Percentiles rank a stretch among this genome's conserved stretches.
These are phyloP conservation scores for Drosophila bocqueti DNA, from an alignment of 1,140 invertebrate genomes.

Conservation along the genomic window DNA sequence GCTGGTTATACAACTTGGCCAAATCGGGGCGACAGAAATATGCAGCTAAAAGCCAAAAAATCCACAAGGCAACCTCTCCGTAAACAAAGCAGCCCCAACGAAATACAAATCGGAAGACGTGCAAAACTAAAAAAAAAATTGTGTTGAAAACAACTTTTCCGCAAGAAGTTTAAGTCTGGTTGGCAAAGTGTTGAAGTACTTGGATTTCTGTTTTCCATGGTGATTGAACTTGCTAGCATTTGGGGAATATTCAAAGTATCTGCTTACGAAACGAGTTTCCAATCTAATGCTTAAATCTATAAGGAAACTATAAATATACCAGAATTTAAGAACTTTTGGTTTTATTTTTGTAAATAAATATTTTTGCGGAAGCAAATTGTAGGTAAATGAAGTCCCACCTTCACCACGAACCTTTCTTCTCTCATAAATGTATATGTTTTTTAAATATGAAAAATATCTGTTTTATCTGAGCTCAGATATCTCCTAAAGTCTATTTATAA, in stretches of 20 bases:
- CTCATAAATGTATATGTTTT: neutral
- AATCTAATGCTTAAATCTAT: neutral
- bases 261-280: neutral
- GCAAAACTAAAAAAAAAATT: constrained; percentile 14
- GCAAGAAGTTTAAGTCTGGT: constrained; percentile 47
- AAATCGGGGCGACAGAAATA: constrained; percentile 34
- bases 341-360: neutral
- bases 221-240: neutral
- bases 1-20: constrained; percentile 51
- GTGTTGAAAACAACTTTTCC: constrained; percentile 36
- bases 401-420: neutral
- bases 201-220: constrained; percentile 20
- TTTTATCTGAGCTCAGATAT: neutral
- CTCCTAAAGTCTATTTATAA: neutral
- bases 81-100: constrained; percentile 62
- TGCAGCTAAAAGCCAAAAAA: constrained; percentile 67
- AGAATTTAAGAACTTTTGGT: too few species aligned
- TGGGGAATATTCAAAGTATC: constrained; percentile 16
- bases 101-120: constrained; percentile 58
- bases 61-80: constrained; percentile 24
- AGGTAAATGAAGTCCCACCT: neutral
- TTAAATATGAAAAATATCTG: too few species aligned
- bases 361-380: too few species aligned
- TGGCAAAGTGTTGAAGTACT: constrained; percentile 56
- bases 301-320: neutral